Conservation (phyloP, 2,888 invertebrate genomes). For the Hemaris fuciformis region DNA sequence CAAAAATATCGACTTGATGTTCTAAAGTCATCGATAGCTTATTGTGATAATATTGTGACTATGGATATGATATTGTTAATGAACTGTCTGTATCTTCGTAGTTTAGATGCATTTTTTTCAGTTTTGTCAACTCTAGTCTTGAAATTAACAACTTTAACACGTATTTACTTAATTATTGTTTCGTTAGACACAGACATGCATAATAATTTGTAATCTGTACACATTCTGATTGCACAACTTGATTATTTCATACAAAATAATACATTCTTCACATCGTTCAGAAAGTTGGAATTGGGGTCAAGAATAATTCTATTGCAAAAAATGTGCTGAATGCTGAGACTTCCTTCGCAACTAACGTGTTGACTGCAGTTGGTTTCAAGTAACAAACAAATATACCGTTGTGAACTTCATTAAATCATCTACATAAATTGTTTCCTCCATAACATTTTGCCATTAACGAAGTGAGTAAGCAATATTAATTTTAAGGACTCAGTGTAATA, state of each 20-base stretch:
- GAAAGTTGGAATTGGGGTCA: conserved; percentile 4
- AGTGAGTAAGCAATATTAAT: conserved; percentile 8
- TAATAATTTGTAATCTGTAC: conserved; percentile 62
- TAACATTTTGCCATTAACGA: not conserved
- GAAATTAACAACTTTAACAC: conserved; percentile 48
- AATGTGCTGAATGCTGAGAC: not conserved
- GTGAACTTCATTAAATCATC: not conserved
- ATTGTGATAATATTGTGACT: conserved; percentile 31
- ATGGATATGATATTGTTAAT: conserved; percentile 26
- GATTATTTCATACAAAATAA: conserved; percentile 31
- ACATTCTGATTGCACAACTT: conserved; percentile 71
- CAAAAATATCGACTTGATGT: conserved; percentile 15
- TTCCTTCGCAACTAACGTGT: conserved; percentile 25
- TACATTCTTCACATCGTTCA: conserved; percentile 15
- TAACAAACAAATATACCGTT: conserved; percentile 18
- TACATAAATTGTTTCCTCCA: not conserved
- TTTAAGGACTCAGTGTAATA: not conserved
- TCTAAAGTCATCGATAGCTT: conserved; percentile 23
- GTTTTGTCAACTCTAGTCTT: conserved; percentile 61
- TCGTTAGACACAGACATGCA: conserved; percentile 45
- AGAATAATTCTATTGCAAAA: not conserved
- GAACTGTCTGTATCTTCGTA: conserved; percentile 23
- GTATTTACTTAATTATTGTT: conserved; percentile 42
- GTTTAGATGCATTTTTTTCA: conserved; percentile 33
- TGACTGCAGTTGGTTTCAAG: conserved; percentile 63